A percentile compares a stretch with the other conserved stretches of the same genome.
Evolutionary conservation across 2,797 vertebrate genomes (phyloP).

Genomic region (Gambelia wislizenii): DNA sequence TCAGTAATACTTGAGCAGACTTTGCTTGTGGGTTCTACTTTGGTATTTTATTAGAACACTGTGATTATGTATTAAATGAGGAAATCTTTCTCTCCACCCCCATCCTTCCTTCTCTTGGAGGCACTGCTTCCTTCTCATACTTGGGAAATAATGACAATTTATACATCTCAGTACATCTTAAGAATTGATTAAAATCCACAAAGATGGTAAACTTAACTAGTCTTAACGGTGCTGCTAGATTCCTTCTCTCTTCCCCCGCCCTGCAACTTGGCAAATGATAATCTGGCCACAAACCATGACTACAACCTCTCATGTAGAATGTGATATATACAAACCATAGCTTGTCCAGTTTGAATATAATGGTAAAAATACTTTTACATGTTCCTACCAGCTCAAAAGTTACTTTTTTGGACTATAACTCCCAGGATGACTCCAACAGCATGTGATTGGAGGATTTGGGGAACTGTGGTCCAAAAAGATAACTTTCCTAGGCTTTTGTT

Average conservation of each 20-base stretch:
- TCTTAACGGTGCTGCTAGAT: no score
- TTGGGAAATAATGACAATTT: neutral
- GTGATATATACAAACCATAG: neutral
- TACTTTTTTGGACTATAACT: no score
- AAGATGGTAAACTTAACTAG: no score
- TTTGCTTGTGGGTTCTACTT: neutral
- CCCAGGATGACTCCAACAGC: no score
- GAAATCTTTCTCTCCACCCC: neutral
- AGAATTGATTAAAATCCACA: no score
- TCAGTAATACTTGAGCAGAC: neutral
- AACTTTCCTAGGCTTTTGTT: no score
- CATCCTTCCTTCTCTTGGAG: neutral
- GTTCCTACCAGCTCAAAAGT: neutral
- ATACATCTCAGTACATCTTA: no score
- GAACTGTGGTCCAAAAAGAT: no score
- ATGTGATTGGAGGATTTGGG: no score
- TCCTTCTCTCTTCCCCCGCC: no score
- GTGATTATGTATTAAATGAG: neutral
- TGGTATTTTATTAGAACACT: neutral
- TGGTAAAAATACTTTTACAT: neutral
- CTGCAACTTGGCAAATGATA: neutral
- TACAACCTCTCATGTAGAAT: neutral
- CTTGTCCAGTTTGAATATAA: neutral
- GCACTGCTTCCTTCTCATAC: neutral
- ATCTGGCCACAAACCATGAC: neutral